Evolutionary conservation across 2,113 vertebrate species (phyloP).

Genomic region (Sphaerodactylus townsendi): DNA sequence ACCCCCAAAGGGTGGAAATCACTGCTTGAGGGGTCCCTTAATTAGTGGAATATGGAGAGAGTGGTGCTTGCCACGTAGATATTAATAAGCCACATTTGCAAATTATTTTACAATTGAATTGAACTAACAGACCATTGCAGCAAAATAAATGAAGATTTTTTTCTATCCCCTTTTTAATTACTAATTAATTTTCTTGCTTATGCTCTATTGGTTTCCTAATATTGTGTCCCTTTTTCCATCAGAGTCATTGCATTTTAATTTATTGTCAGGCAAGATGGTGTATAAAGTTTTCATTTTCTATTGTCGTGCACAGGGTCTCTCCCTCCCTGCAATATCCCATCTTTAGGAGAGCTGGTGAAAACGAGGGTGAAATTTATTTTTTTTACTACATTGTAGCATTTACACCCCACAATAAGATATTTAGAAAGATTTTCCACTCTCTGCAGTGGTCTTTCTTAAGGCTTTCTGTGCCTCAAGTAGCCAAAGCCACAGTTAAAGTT

Average conservation of each 20-base stretch:
- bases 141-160: constrained; percentile 45
- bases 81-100: neutral
- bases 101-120: constrained; percentile 29
- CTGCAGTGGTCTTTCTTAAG: constrained; percentile 72
- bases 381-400: constrained; percentile 69
- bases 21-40: neutral
- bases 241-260: constrained; percentile 62
- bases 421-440: constrained; percentile 76
- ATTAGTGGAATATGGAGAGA: neutral
- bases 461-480: constrained; percentile 77
- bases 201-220: constrained; percentile 34
- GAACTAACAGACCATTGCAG: constrained; percentile 20
- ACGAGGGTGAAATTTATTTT: constrained; percentile 57
- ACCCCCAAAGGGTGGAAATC: too few relatives aligned
- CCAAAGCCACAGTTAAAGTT: constrained; percentile 92
- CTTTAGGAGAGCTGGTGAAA: constrained; percentile 29
- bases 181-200: constrained; percentile 53
- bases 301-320: constrained; percentile 39
- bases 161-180: constrained; percentile 62
- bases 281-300: constrained; percentile 58
- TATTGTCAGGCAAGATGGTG: constrained; percentile 20
- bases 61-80: neutral
- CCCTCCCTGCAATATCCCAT: too few relatives aligned
- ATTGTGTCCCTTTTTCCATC: constrained; percentile 42
- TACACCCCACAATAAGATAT: constrained; percentile 76